Percentiles rank a stretch among this genome's conserved stretches.
Conservation (phyloP, 2,888 invertebrate genomes). For the Prosopocoilus inquinatus region DNA sequence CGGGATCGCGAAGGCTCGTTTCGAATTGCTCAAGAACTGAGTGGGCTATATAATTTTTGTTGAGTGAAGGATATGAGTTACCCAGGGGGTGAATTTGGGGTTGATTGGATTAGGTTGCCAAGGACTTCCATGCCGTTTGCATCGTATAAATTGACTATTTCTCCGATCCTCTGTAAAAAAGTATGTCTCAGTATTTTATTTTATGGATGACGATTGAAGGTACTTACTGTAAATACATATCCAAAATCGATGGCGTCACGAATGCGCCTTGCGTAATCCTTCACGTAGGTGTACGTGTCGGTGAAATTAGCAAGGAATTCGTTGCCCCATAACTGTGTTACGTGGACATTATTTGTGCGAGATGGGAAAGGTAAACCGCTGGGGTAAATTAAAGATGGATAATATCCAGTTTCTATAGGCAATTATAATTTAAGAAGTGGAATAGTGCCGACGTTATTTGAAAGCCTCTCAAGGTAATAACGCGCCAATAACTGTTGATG, state of each 20-base stretch:
- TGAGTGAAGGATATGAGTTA: slow-evolving; percentile 41
- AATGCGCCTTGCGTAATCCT: slow-evolving; percentile 58
- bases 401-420: slow-evolving; percentile 55
- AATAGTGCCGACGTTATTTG: slow-evolving; percentile 62
- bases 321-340: slow-evolving; percentile 31
- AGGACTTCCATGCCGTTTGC: slow-evolving; percentile 56
- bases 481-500: slow-evolving; percentile 68
- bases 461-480: slow-evolving; percentile 68
- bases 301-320: slow-evolving; percentile 46
- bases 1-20: slow-evolving; percentile 70
- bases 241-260: slow-evolving; percentile 61
- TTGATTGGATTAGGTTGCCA: slow-evolving; percentile 56
- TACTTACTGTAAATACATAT: slow-evolving; percentile 43
- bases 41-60: slow-evolving; percentile 56
- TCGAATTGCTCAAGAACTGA: slow-evolving; percentile 61
- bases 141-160: slow-evolving; percentile 36
- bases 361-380: slow-evolving; percentile 62
- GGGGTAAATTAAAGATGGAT: slow-evolving; percentile 60
- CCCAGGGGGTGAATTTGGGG: slow-evolving; percentile 50
- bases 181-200: neutral
- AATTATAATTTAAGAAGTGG: slow-evolving; percentile 57
- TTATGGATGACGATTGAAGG: neutral
- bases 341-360: slow-evolving; percentile 53
- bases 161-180: slow-evolving; percentile 21
- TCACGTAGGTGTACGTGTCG: slow-evolving; percentile 50